Percentiles rank a stretch among this genome's conserved stretches.
Evolutionary conservation across 2,888 invertebrate species (phyloP).

Genomic region (Notodromas monacha): DNA sequence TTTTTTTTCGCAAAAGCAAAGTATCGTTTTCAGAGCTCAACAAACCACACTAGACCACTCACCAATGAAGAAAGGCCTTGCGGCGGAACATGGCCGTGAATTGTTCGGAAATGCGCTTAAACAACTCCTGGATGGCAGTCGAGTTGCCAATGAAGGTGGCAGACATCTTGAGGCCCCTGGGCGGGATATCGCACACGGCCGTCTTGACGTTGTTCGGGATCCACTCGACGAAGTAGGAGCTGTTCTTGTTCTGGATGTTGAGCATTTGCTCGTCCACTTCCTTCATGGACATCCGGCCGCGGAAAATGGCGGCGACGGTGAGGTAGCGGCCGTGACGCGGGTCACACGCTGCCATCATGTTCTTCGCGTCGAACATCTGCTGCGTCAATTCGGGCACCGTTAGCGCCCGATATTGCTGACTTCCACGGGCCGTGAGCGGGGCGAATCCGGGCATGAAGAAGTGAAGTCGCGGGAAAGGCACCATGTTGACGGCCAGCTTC

Average conservation of each 20-base stretch:
- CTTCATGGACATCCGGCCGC: constrained; percentile 76
- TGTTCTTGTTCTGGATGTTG: constrained; percentile 28
- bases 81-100: constrained; percentile 78
- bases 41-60: too few relatives aligned
- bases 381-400: constrained; percentile 63
- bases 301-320: constrained; percentile 52
- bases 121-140: constrained; percentile 60
- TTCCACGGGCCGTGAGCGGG: constrained; percentile 35
- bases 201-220: constrained; percentile 81
- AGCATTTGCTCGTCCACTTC: constrained; percentile 42
- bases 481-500: constrained; percentile 64
- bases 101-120: constrained; percentile 57
- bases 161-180: constrained; percentile 57
- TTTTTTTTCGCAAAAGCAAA: too few relatives aligned
- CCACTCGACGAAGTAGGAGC: constrained; percentile 59
- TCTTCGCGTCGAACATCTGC: constrained; percentile 52
- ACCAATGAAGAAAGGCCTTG: constrained; percentile 31
- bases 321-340: constrained; percentile 63
- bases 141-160: constrained; percentile 75
- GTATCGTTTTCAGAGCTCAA: too few relatives aligned
- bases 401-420: constrained; percentile 58
- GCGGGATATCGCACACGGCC: constrained; percentile 71
- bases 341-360: constrained; percentile 89
- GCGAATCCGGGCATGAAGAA: constrained; percentile 66
- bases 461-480: constrained; percentile 65